Conservation (phyloP, 2,797 vertebrate species). For the Oreortyx pictus region DNA sequence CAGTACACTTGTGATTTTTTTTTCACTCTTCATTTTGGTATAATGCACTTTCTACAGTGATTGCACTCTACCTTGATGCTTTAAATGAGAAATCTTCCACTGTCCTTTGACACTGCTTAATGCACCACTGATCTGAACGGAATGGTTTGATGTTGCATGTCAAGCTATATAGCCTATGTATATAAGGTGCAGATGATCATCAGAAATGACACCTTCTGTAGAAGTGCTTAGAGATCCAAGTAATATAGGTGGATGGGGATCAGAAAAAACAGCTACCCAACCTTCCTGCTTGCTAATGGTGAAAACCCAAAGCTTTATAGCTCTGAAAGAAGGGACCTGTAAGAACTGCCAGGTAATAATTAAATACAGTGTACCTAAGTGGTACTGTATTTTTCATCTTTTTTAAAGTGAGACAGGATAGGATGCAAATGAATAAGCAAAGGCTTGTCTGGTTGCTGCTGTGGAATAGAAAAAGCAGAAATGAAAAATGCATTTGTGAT, state of each 20-base stretch:
- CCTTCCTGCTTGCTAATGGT: not conserved
- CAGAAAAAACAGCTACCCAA: not conserved
- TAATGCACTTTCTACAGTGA: not conserved
- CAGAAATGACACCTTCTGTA: not conserved
- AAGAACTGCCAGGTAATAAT: not conserved
- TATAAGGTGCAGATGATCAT: not conserved
- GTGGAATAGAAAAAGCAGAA: conserved; percentile 38
- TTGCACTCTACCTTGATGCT: not conserved
- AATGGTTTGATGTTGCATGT: not conserved
- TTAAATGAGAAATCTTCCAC: not conserved
- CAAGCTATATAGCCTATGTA: not conserved
- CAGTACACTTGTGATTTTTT: not conserved
- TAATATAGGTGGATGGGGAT: not conserved
- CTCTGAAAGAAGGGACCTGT: not conserved
- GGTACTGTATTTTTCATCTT: conserved; percentile 3
- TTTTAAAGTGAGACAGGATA: not conserved
- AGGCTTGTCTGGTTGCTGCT: not conserved
- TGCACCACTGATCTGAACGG: not conserved
- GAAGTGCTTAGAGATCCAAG: not conserved
- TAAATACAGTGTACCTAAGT: not conserved
- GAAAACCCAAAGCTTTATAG: not conserved
- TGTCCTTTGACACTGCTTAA: not conserved
- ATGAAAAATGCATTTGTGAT: conserved; percentile 50
- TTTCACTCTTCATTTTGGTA: not conserved
- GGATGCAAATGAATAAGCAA: conserved; percentile 32